phyloP scores from a whole-genome alignment of 2,113 vertebrate genomes.

The Odontesthes bonariensis region DNA sequence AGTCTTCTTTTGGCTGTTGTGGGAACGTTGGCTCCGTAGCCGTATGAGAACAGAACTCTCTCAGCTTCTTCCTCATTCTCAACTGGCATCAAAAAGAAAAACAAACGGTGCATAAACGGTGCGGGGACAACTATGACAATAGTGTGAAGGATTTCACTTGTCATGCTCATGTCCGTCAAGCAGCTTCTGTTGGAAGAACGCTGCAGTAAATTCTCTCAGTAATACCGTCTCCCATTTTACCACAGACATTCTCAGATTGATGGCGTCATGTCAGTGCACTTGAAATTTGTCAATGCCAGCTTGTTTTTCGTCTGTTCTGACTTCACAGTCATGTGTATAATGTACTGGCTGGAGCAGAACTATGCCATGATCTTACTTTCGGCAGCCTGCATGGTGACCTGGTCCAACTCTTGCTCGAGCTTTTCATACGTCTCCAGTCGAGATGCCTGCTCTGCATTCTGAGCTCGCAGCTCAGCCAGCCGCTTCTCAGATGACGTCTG shows the following conservation, averaged over 20 bases:
- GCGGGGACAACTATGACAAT: not conserved
- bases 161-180: not conserved
- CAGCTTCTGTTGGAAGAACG: not conserved
- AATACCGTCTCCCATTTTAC: not conserved
- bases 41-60: slow-evolving; percentile 95
- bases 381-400: slow-evolving; percentile 95
- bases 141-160: not conserved
- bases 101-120: not conserved
- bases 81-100: slow-evolving; percentile 83
- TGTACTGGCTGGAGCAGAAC: not conserved
- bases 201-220: slow-evolving; percentile 1
- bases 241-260: not conserved
- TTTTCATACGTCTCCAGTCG: slow-evolving; percentile 93
- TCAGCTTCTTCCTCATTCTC: slow-evolving; percentile 95
- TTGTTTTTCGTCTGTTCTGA: slow-evolving; percentile 17
- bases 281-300: not conserved
- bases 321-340: slow-evolving; percentile 8
- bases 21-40: slow-evolving; percentile 97
- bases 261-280: not conserved
- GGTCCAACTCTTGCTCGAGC: slow-evolving; percentile 94
- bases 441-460: slow-evolving; percentile 89
- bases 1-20: slow-evolving; percentile 94
- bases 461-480: slow-evolving; percentile 89
- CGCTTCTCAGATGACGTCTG: slow-evolving; percentile 93
- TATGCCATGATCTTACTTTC: slow-evolving; percentile 84